Evolutionary conservation across 2,797 vertebrate genomes (phyloP), one percentile per base, ranked within the genome.

Genomic region (Urosaurus nigricauda): DNA sequence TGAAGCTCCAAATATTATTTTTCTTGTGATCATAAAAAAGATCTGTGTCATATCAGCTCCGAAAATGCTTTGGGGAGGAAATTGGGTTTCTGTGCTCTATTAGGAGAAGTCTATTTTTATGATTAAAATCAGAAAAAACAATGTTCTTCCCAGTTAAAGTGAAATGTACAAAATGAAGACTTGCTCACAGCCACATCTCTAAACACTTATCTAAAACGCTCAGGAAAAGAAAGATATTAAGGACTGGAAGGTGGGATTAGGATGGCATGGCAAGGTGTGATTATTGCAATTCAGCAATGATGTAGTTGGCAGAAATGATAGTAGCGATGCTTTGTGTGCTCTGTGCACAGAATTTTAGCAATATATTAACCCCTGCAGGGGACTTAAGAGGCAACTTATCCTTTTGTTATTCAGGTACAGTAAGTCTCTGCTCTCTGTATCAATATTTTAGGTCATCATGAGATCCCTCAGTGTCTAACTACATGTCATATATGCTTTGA

Each of bases 71-170:
- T 92, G 91, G 70, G 84, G 93, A 94, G 95, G 93, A 96, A 96
- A 96, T 95, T 95, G 95, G 87, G 88, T 95, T 95, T 95, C 88
- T 94, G 91, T 6, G 75, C 93, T 95, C 93, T 95, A 94, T 95
- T 95, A 94, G 87, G 91, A 94, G 87, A 93, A 86, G 93, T 94
- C 94, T 90, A 92, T 95, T 96, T 94, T 94, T 92, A 24, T 94
- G 95, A 96, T 96, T 95, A 95, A 94, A 95, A 94, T 95, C 94
- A 94, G 93, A 68, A 94, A n/a, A 94, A 94, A 94, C 93, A 95
- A 87, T 91, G 93, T 93, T 95, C 92, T 84, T 91, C 89, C 81
- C 93, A 75, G 91, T 91, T 92, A 78, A 93, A 93, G 93, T 24
- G 91, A 32, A 80, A 88, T 11, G 87, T 70, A 91, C 83, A 60